A percentile compares a stretch with the other conserved stretches of the same genome.
These are phyloP conservation scores for Periophthalmus magnuspinnatus DNA, from an alignment of 2,797 vertebrate species.

Conservation along the genomic window DNA sequence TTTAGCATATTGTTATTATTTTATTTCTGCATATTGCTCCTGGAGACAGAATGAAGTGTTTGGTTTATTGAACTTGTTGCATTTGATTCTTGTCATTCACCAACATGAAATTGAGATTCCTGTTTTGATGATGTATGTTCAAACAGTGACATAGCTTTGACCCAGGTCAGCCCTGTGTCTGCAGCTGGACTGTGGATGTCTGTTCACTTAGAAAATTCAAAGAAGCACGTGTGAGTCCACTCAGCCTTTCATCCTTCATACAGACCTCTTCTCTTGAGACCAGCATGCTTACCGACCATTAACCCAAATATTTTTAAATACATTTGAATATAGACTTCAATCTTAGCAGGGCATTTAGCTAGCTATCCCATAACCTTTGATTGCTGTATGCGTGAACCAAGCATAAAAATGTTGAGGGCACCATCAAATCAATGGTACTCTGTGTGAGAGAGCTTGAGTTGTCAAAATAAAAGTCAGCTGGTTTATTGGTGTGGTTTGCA, in stretches of 20 bases:
- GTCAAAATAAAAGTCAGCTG: slow-evolving; percentile 67
- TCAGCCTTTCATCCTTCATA: slow-evolving; percentile 59
- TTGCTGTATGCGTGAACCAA: slow-evolving; percentile 50
- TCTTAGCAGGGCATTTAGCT: slow-evolving; percentile 49
- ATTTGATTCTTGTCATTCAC: slow-evolving; percentile 10
- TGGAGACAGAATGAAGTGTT: not conserved
- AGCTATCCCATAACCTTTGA: slow-evolving; percentile 52
- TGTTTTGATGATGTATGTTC: slow-evolving; percentile 2
- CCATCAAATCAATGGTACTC: slow-evolving; percentile 71
- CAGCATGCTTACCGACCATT: slow-evolving; percentile 52
- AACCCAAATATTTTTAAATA: slow-evolving; percentile 72
- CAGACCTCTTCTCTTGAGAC: slow-evolving; percentile 50
- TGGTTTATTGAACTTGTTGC: not conserved
- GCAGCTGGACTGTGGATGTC: slow-evolving; percentile 41
- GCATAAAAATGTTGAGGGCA: slow-evolving; percentile 37
- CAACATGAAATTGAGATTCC: slow-evolving; percentile 10
- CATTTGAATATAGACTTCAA: slow-evolving; percentile 54
- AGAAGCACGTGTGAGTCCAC: slow-evolving; percentile 43
- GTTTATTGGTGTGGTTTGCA: slow-evolving; percentile 66
- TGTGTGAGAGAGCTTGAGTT: slow-evolving; percentile 67
- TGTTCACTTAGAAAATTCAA: slow-evolving; percentile 49
- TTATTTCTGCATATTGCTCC: not conserved
- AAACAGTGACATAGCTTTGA: slow-evolving; percentile 11
- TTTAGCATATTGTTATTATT: not conserved
- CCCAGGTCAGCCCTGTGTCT: slow-evolving; percentile 23